Evolutionary conservation across 2,888 invertebrate genomes (phyloP).

Genomic region (Strigamia maritima): DNA sequence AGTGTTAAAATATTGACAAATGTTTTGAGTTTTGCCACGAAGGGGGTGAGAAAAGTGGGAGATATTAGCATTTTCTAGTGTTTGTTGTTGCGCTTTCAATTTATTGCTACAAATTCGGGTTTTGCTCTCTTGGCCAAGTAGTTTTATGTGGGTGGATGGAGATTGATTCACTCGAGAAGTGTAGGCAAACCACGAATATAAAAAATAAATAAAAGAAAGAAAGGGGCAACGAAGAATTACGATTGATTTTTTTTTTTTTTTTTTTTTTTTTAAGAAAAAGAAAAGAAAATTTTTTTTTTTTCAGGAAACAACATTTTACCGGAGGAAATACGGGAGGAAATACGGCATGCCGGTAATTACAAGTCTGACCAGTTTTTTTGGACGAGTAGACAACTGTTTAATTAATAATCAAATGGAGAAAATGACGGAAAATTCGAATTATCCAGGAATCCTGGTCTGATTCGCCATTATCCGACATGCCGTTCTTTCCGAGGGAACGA

Average conservation of each 20-base stretch:
- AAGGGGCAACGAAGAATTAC: not conserved
- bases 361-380: too few relatives aligned
- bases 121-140: constrained; percentile 11
- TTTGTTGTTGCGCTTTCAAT: not conserved
- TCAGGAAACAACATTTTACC: too few relatives aligned
- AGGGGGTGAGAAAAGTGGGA: not conserved
- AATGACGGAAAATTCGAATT: too few relatives aligned
- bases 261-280: not conserved
- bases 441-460: too few relatives aligned
- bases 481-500: too few relatives aligned
- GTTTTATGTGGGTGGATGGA: constrained; percentile 20
- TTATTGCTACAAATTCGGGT: not conserved
- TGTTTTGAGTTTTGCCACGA: not conserved
- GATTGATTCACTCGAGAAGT: constrained; percentile 15
- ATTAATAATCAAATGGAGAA: too few relatives aligned
- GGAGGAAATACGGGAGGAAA: too few relatives aligned
- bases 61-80: not conserved
- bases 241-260: not conserved
- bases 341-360: too few relatives aligned
- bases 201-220: not conserved
- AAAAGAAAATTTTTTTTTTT: not conserved
- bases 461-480: too few relatives aligned
- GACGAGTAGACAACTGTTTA: too few relatives aligned
- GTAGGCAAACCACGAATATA: not conserved
- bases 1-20: constrained; percentile 11